phyloP scores from a whole-genome alignment of 2,113 vertebrate species.

The Rattus rattus region DNA sequence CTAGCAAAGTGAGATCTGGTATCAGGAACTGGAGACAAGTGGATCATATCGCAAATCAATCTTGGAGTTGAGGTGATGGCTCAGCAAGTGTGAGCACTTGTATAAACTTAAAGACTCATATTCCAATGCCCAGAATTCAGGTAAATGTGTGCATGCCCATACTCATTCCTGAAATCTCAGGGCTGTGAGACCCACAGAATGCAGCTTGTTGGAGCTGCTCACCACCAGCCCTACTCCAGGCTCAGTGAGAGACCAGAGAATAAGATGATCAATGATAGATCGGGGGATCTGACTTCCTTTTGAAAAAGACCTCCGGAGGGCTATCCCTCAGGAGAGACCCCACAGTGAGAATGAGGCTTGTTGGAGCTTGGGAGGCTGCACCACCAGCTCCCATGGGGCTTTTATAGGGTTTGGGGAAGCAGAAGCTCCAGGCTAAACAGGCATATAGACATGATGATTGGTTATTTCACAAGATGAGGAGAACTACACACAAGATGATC shows the following conservation, averaged over 20 bases:
- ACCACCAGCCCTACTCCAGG: not conserved
- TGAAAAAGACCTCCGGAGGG: too few relatives aligned
- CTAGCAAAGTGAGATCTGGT: not conserved
- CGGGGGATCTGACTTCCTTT: too few relatives aligned
- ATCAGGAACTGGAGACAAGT: not conserved
- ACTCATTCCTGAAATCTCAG: not conserved
- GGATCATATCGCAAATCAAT: not conserved
- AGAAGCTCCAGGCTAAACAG: too few relatives aligned
- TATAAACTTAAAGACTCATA: not conserved
- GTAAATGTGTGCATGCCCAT: not conserved
- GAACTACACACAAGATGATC: too few relatives aligned
- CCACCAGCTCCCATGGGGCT: too few relatives aligned
- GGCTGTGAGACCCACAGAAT: not conserved
- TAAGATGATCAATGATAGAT: not conserved
- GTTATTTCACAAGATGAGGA: too few relatives aligned
- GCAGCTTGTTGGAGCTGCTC: not conserved
- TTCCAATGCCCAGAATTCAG: not conserved
- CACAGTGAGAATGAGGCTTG: too few relatives aligned
- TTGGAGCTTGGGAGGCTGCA: too few relatives aligned
- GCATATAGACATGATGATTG: too few relatives aligned
- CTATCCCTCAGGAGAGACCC: too few relatives aligned
- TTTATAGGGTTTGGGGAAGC: too few relatives aligned
- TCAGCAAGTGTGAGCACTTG: not conserved
- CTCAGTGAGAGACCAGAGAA: not conserved
- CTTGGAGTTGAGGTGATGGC: not conserved